Evolutionary conservation across 2,113 vertebrate species (phyloP), one percentile per base, ranked within the genome.

Genomic region (Erpornis zantholeuca): DNA sequence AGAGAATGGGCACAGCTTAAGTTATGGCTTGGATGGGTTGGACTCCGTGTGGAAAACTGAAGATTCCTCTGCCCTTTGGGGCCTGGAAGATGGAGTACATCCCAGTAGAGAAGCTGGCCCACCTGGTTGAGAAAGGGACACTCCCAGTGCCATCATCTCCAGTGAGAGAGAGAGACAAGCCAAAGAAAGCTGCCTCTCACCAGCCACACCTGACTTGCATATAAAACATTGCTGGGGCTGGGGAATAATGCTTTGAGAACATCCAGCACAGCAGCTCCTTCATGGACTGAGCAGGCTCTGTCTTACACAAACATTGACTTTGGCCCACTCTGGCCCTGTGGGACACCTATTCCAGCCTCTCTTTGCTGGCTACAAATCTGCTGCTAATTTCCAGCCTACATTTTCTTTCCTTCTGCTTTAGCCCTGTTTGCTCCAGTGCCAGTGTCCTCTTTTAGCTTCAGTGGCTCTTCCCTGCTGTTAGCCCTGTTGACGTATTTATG

Each of bases 401-500:
- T 88, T 92, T 93, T 86, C 76, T 64, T 92, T 86, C 88, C 79
- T 69, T 92, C 86, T 86, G 42, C 91, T 68, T 81, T 90, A 94
- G 82, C 82, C 92, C 83, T 90, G 47, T 84, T 95, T 95, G 92
- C 95, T 95, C 91, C 65, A 92, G 72, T 91, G 94, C 91, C 91
- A 94, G 91, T 88, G 86, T 94, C 94, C 94, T 93, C 88, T 93
- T 95, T 95, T 96, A 94, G 88, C 92, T 95, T 76, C 90, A 90
- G 96, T 15, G 3, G 70, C 87, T 94, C 92, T 85, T 87, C 82
- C 90, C 96, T 82, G 95, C 94, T 94, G 92, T 87, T 91, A 90
- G 85, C 57, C 81, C 76, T 88, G 92, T 88, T 96, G 96, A 95
- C 18, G 82, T 96, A 96, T 97, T 97, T 96, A 96, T 86, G 91